phyloP scores from a whole-genome alignment of 92 coral and sea anemone species.

The Phymanthus crucifer region DNA sequence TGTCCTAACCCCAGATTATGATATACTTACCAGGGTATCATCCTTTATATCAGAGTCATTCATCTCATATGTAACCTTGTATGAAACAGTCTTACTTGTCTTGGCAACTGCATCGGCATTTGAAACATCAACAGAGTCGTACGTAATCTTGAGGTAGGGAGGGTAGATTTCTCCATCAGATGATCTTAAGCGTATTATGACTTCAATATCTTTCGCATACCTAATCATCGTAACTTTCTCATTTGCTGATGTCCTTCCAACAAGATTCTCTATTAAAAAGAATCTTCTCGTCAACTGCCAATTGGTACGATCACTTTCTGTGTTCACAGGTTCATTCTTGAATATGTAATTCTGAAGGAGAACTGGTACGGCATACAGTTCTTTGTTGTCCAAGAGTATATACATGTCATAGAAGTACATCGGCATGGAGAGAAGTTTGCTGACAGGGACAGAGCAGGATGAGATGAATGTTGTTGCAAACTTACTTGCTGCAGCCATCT shows the following conservation, averaged over 20 bases:
- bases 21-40: slow-evolving; percentile 65
- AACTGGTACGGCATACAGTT: slow-evolving; percentile 76
- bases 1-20: background rate
- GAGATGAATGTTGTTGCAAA: slow-evolving; percentile 85
- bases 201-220: slow-evolving; percentile 67
- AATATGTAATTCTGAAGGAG: slow-evolving; percentile 66
- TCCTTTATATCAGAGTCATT: slow-evolving; percentile 47
- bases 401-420: slow-evolving; percentile 83
- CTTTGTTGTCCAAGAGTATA: slow-evolving; percentile 35
- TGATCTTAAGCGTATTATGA: slow-evolving; percentile 71
- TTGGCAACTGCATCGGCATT: slow-evolving; percentile 57
- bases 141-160: slow-evolving; percentile 68
- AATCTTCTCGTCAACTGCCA: slow-evolving; percentile 89
- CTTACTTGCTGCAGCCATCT: slow-evolving; percentile 70
- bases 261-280: slow-evolving; percentile 69
- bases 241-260: slow-evolving; percentile 54
- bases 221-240: slow-evolving; percentile 59
- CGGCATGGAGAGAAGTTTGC: slow-evolving; percentile 46
- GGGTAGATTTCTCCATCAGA: slow-evolving; percentile 92
- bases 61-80: slow-evolving; percentile 48
- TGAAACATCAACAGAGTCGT: slow-evolving; percentile 65
- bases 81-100: slow-evolving; percentile 62
- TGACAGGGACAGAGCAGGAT: slow-evolving; percentile 71
- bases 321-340: slow-evolving; percentile 58
- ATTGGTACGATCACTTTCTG: slow-evolving; percentile 48